Evolutionary conservation across 2,113 vertebrate genomes (phyloP).

Genomic region (Pangasianodon gigas): DNA sequence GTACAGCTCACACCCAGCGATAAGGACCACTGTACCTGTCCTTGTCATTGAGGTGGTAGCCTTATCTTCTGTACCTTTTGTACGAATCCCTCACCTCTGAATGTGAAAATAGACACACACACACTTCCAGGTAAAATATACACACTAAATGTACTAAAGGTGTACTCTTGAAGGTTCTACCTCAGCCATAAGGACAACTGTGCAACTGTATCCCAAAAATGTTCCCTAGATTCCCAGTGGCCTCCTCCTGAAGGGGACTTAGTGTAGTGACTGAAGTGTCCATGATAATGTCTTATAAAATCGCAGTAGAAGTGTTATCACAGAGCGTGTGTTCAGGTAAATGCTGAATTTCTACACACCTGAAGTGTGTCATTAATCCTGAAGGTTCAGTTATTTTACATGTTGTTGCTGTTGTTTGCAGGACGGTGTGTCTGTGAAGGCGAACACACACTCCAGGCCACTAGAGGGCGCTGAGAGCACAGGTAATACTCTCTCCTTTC

Average conservation of each 20-base stretch:
- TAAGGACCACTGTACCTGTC: background rate
- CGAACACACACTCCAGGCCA: constrained; percentile 46
- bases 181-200: background rate
- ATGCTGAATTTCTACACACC: background rate
- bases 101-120: background rate
- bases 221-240: background rate
- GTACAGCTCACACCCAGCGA: background rate
- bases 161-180: background rate
- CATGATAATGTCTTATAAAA: background rate
- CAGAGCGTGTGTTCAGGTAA: background rate
- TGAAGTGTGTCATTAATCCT: background rate
- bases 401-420: background rate
- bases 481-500: constrained; percentile 61
- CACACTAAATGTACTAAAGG: background rate
- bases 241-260: background rate
- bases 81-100: background rate
- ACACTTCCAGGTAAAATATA: background rate
- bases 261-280: background rate
- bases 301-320: background rate
- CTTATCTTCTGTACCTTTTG: background rate
- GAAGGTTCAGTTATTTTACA: background rate
- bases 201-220: background rate
- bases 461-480: constrained; percentile 58
- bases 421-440: background rate
- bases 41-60: background rate